Conservation (phyloP, 2,888 invertebrate species). For the Philaethria dido region DNA sequence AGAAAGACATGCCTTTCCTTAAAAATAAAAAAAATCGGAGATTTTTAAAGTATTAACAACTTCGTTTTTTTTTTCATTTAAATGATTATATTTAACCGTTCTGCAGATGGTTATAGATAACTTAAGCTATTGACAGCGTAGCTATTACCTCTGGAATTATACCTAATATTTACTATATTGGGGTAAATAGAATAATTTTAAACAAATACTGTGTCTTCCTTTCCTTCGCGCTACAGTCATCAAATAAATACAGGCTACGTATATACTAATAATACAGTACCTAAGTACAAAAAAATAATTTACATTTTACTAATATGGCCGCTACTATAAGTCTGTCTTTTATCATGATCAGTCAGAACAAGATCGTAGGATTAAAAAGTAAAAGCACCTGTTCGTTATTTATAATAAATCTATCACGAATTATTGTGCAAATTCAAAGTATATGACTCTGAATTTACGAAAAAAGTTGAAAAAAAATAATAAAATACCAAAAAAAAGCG, state of each 20-base stretch:
- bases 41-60: no score
- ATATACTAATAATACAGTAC: neutral
- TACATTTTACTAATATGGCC: slow-evolving; percentile 16
- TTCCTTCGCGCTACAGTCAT: neutral
- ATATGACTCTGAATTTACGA: no score
- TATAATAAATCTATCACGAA: neutral
- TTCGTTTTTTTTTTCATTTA: no score
- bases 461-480: neutral
- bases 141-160: no score
- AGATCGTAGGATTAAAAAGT: neutral
- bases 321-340: slow-evolving; percentile 6
- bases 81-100: no score
- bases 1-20: no score
- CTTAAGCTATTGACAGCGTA: neutral
- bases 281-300: neutral
- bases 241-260: neutral
- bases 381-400: neutral
- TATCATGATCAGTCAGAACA: neutral
- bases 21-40: no score
- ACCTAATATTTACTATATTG: neutral
- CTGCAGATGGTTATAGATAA: no score
- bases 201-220: neutral
- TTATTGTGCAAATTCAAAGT: no score
- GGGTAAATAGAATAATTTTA: neutral
- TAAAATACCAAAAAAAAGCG: no score